Evolutionary conservation across 2,797 vertebrate species (phyloP), one percentile per base, ranked within the genome.

Genomic region (Triplophysa bombifrons): DNA sequence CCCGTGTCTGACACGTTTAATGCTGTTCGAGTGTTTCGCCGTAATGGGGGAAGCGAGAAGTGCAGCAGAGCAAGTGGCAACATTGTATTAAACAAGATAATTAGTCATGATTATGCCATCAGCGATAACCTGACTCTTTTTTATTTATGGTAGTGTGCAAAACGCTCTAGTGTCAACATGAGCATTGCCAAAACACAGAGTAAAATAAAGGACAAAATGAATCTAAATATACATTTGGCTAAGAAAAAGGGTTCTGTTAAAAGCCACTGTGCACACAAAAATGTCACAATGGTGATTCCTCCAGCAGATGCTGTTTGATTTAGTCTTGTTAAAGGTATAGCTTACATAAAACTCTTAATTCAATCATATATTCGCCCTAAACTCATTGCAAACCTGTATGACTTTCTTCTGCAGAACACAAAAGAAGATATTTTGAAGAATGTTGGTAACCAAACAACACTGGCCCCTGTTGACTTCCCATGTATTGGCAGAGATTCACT

Each of bases 71-170:
- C 74, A 78, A 56, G 61, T 20, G 63, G 55, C 56, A 79, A 82
- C 80, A 51, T 79, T 80, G 74, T 51, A 77, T 80, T 72, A 76
- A 74, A 77, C 79, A 76, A 83, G 66, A 74, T 80, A 77, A 80
- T 82, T 83, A 68, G 76, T 77, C 70, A 53, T 80, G 73, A 84
- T 84, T 79, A 80, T 61, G 70, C 72, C 41, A 80, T 74, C 73
- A 82, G 74, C 69, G 76, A 72, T 82, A 85, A 83, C 84, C 76
- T 79, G 79, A 41, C 76, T 76, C 46, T 48, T 48, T 51, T 73
- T 76, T 78, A 78, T 81, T 81, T 65, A 84, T 66, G 74, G 70
- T 63, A 74, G 69, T 65, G 74, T 74, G 69, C 70, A 73, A 69
- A 53, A 64, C 81, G 51, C 58, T 78, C 55, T 44, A 44, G n/a